These are phyloP conservation scores for Trimorus sp. DNA, from an alignment of 2,888 invertebrate genomes.

Conservation along the genomic window DNA sequence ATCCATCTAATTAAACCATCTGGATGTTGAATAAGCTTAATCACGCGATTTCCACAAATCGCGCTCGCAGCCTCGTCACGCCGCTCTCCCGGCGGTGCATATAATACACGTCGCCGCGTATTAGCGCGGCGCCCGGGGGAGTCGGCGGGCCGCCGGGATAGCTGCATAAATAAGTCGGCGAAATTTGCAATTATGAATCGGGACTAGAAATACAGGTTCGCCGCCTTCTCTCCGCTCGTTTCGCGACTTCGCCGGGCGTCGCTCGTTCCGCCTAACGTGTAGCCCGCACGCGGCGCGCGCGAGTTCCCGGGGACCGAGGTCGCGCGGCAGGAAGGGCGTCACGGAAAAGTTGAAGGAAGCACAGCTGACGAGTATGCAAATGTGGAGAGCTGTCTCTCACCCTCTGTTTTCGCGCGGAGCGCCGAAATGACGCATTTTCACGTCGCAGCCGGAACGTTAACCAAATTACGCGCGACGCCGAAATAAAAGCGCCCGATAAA, in stretches of 20 bases:
- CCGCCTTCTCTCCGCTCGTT: slow-evolving; percentile 70
- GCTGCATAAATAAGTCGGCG: slow-evolving; percentile 81
- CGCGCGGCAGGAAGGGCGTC: slow-evolving; percentile 72
- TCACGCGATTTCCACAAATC: slow-evolving; percentile 50
- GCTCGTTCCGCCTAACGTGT: slow-evolving; percentile 64
- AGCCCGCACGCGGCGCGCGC: slow-evolving; percentile 65
- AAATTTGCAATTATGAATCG: slow-evolving; percentile 82
- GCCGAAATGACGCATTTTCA: slow-evolving; percentile 67
- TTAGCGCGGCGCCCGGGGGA: slow-evolving; percentile 58
- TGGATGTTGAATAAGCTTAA: slow-evolving; percentile 26
- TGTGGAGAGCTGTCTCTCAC: slow-evolving; percentile 72
- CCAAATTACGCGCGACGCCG: slow-evolving; percentile 52
- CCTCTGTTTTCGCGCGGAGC: slow-evolving; percentile 58
- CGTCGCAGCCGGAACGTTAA: slow-evolving; percentile 56
- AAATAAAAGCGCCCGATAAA: slow-evolving; percentile 25
- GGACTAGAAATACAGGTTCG: slow-evolving; percentile 79
- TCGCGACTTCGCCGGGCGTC: slow-evolving; percentile 63
- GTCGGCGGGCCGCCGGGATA: slow-evolving; percentile 68
- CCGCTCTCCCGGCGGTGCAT: slow-evolving; percentile 1
- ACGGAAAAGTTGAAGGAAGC: slow-evolving; percentile 82
- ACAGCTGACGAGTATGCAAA: slow-evolving; percentile 82
- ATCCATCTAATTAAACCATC: slow-evolving; percentile 10
- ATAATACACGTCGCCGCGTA: slow-evolving; percentile 53
- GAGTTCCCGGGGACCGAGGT: slow-evolving; percentile 45
- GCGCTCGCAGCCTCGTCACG: slow-evolving; percentile 31